These are phyloP conservation scores for Sebastes fasciatus DNA, from an alignment of 2,113 vertebrate genomes.

Conservation along the genomic window DNA sequence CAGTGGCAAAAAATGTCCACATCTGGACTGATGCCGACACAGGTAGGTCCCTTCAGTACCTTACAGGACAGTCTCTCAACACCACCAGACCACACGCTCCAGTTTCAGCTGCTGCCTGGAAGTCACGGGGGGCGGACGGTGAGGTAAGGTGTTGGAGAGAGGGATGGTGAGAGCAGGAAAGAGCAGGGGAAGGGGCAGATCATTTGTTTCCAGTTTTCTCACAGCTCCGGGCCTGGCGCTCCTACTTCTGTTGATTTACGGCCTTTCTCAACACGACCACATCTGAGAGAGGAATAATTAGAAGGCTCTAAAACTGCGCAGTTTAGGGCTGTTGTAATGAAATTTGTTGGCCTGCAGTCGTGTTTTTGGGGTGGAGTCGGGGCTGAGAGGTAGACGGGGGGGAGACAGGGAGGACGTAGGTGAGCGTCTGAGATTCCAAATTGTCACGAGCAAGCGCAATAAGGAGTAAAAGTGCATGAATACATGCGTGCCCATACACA, in stretches of 20 bases:
- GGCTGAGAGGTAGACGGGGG: constrained; percentile 13
- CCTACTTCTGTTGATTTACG: constrained; percentile 88
- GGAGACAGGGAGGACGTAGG: constrained; percentile 41
- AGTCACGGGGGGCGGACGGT: constrained; percentile 40
- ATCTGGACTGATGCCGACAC: constrained; percentile 5
- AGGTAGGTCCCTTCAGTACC: not conserved
- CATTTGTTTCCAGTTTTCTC: constrained; percentile 94
- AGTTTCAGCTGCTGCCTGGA: constrained; percentile 46
- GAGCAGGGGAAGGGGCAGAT: constrained; percentile 79
- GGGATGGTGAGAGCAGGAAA: constrained; percentile 49
- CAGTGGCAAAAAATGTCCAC: constrained; percentile 13
- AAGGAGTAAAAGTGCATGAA: constrained; percentile 19
- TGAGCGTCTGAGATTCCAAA: constrained; percentile 51
- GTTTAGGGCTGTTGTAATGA: constrained; percentile 88
- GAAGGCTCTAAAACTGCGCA: constrained; percentile 88
- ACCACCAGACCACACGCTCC: constrained; percentile 1
- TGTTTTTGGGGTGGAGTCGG: constrained; percentile 63
- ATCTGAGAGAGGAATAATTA: constrained; percentile 92
- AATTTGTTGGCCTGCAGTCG: constrained; percentile 82
- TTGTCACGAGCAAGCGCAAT: not conserved
- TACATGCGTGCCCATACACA: constrained; percentile 30
- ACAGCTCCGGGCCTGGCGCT: constrained; percentile 90
- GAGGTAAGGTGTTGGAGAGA: constrained; percentile 48
- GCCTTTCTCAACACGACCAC: constrained; percentile 87
- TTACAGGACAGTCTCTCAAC: constrained; percentile 3